Percentiles rank a stretch among this genome's conserved stretches.
phyloP scores from a whole-genome alignment of 1,140 invertebrate species.

The Drosophila murphyi region DNA sequence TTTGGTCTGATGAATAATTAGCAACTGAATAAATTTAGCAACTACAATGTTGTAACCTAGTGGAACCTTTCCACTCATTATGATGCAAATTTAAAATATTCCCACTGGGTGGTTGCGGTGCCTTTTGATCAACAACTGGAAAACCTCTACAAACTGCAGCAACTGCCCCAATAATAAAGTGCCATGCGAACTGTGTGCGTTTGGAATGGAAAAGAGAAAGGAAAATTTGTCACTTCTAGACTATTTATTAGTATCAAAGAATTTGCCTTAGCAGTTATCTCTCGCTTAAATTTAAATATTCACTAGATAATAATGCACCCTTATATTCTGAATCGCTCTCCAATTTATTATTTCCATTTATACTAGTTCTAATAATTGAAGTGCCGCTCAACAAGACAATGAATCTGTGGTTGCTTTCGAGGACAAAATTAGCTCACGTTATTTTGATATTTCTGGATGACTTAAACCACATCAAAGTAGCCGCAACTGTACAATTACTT shows the following conservation, averaged over 20 bases:
- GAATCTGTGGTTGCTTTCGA: background rate
- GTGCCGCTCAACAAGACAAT: background rate
- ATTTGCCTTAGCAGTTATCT: background rate
- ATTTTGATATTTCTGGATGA: constrained; percentile 6
- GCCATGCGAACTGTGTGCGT: background rate
- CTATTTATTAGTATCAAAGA: background rate
- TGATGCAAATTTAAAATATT: constrained; percentile 34
- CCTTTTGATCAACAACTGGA: constrained; percentile 15
- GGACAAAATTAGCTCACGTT: constrained; percentile 1
- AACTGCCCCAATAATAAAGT: constrained; percentile 16
- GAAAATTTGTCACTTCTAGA: background rate
- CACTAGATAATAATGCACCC: no score
- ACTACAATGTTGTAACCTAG: background rate
- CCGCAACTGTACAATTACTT: constrained; percentile 19
- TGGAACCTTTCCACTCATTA: constrained; percentile 30
- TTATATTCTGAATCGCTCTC: background rate
- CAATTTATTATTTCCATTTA: background rate
- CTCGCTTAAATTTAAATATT: background rate
- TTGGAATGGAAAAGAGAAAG: constrained; percentile 3
- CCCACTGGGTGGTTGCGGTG: constrained; percentile 5
- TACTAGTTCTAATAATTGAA: background rate
- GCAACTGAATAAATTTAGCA: constrained; percentile 2
- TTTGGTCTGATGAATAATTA: background rate
- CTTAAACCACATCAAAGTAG: constrained; percentile 11
- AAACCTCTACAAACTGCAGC: constrained; percentile 14